phyloP scores from a whole-genome alignment of 2,888 invertebrate genomes.

The Gandaritis pyraliata region DNA sequence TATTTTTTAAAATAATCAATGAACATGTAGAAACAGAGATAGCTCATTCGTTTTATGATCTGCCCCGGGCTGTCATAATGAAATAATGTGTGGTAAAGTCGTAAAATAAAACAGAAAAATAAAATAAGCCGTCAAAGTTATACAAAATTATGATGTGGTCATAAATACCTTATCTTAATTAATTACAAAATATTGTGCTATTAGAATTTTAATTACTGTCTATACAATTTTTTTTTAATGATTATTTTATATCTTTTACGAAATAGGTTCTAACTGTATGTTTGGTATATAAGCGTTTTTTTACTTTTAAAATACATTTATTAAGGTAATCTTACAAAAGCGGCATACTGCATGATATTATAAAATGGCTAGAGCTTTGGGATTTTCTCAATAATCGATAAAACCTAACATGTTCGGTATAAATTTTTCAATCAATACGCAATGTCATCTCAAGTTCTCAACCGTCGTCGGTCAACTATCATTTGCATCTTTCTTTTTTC shows the following conservation, averaged over 20 bases:
- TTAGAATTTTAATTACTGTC: slow-evolving; percentile 10
- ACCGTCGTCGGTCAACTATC: not conserved
- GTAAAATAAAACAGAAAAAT: not conserved
- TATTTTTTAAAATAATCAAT: not conserved
- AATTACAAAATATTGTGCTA: slow-evolving; percentile 9
- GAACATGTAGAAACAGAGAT: slow-evolving; percentile 1
- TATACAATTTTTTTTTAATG: not conserved
- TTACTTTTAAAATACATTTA: too few species aligned
- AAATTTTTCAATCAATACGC: too few species aligned
- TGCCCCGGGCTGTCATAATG: slow-evolving; percentile 1
- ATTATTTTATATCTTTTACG: not conserved
- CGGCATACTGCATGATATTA: too few species aligned
- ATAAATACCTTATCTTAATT: slow-evolving; percentile 9
- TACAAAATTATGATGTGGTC: not conserved
- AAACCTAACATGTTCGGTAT: too few species aligned
- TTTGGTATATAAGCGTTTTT: not conserved
- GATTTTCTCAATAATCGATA: too few species aligned
- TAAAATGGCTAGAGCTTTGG: too few species aligned
- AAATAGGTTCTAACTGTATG: not conserved
- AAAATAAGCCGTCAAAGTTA: not conserved
- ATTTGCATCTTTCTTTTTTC: not conserved
- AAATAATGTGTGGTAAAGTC: not conserved
- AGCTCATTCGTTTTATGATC: not conserved
- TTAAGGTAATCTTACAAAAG: too few species aligned
- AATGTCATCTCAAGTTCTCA: not conserved